A percentile compares a stretch with the other conserved stretches of the same genome.
These are phyloP conservation scores for Morone chrysops DNA, from an alignment of 2,113 vertebrate genomes.

Conservation along the genomic window DNA sequence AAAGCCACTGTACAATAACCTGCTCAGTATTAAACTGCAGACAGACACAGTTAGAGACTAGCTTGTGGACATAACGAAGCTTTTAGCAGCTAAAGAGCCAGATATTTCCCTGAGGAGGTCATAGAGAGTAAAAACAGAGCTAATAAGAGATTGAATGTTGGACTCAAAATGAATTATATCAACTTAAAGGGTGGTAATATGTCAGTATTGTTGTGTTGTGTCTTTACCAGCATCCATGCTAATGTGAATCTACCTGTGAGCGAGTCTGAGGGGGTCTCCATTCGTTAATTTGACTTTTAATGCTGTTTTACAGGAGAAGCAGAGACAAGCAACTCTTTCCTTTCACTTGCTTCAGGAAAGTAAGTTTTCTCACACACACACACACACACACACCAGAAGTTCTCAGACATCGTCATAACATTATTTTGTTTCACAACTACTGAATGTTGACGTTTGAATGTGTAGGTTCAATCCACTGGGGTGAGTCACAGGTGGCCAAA, in stretches of 20 bases:
- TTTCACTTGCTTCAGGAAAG: constrained; percentile 86
- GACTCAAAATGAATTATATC: background rate
- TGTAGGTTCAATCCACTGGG: constrained; percentile 70
- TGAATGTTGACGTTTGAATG: background rate
- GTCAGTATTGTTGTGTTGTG: background rate
- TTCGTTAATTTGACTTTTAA: constrained; percentile 13
- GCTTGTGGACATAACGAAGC: background rate
- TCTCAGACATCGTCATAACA: background rate
- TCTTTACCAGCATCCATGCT: background rate
- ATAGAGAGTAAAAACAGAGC: background rate
- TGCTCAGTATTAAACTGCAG: background rate
- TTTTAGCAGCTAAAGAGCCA: background rate
- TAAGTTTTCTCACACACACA: constrained; percentile 72
- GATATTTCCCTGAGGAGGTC: background rate
- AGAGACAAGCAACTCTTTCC: constrained; percentile 87
- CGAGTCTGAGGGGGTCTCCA: background rate
- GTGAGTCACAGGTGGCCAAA: constrained; percentile 47
- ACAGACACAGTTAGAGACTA: background rate
- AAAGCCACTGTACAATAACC: background rate
- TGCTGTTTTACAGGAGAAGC: constrained; percentile 86
- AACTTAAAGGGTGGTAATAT: too few species aligned
- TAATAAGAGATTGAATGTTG: background rate
- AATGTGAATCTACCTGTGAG: background rate
- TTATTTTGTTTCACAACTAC: constrained; percentile 7
- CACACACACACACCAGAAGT: too few species aligned